phyloP scores from a whole-genome alignment of 1,140 invertebrate species.

The Tyrophagus putrescentiae region DNA sequence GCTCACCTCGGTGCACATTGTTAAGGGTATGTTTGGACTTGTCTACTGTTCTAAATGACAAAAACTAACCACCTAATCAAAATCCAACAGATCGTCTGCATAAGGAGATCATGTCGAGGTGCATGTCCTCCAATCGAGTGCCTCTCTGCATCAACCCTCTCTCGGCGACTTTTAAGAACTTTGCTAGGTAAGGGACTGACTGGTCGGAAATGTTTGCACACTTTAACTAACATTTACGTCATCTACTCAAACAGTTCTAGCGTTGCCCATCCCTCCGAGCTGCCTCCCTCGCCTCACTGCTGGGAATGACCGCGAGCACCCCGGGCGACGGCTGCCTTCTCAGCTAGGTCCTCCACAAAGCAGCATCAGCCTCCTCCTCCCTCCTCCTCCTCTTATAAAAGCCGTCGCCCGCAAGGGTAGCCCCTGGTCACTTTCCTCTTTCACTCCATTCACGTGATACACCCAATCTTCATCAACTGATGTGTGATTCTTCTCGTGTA shows the following conservation, averaged over 20 bases:
- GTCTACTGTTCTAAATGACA: constrained; percentile 25
- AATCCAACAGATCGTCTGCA: constrained; percentile 89
- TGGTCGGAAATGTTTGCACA: too few species aligned
- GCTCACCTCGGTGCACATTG: constrained; percentile 73
- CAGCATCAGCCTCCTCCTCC: background rate
- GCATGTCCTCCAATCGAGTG: constrained; percentile 70
- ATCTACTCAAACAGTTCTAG: constrained; percentile 65
- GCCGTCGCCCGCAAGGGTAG: background rate
- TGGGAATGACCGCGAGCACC: constrained; percentile 55
- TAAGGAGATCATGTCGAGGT: constrained; percentile 91
- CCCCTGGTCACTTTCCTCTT: background rate
- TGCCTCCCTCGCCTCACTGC: constrained; percentile 89
- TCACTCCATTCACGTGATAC: background rate
- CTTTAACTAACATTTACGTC: constrained; percentile 1
- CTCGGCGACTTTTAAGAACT: constrained; percentile 96
- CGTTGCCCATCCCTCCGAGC: constrained; percentile 87
- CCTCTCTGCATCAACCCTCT: constrained; percentile 98
- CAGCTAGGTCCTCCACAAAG: too few species aligned
- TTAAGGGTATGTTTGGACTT: constrained; percentile 56
- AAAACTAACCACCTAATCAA: too few species aligned
- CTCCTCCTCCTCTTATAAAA: background rate
- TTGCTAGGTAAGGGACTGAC: constrained; percentile 97
- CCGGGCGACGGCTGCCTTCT: too few species aligned
- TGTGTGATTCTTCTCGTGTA: constrained; percentile 4
- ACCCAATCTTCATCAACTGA: background rate